Evolutionary conservation across 2,888 invertebrate species (phyloP), one percentile per base, ranked within the genome.

Genomic region (Tigriopus californicus): DNA sequence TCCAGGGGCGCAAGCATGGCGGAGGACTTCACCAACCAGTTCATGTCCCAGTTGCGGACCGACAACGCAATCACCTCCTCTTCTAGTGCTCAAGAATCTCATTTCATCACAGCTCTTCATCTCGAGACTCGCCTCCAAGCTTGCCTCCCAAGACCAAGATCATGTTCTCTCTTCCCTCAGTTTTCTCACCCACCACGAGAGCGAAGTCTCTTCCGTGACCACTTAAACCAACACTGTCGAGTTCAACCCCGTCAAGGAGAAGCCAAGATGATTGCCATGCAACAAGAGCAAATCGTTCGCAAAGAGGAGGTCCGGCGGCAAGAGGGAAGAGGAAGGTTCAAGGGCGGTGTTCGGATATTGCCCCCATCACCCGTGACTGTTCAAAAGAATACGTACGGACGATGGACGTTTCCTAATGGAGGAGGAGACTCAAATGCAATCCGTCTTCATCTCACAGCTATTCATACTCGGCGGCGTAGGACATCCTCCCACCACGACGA

Each of bases 351-450:
- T 22, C 33, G 59, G 11, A 59, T 59, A 15, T 24, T 52, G 11
- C 52, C 59, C 12, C 59, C 52, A n/a, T 59, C 59, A 20, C 58
- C 58, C 10, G 33, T 58, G 6, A 58, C 58, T 20, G 58, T 58
- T 12, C 48, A n/a, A n/a, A n/a, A n/a, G n/a, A n/a, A n/a, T n/a
- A n/a, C n/a, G n/a, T 33, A 33, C 33, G 4, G 33, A 33, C 33
- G 33, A 33, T 5, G 33, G 33, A 33, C 4, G 33, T 33, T 33
- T 33, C 33, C 33, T 33, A 3, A 8, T 33, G 33, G 33, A 33
- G 33, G 33, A 33, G 8, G 33, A 33, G 8, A 33, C 33, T 33
- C 33, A 33, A 33, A 33, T 33, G 4, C 33, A 33, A 33, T 33
- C 33, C n/a, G 8, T 33, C 33, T 33, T 33, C 33, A 8, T 33